Conservation (phyloP, 2,888 invertebrate species). For the Augiades crinisus region DNA sequence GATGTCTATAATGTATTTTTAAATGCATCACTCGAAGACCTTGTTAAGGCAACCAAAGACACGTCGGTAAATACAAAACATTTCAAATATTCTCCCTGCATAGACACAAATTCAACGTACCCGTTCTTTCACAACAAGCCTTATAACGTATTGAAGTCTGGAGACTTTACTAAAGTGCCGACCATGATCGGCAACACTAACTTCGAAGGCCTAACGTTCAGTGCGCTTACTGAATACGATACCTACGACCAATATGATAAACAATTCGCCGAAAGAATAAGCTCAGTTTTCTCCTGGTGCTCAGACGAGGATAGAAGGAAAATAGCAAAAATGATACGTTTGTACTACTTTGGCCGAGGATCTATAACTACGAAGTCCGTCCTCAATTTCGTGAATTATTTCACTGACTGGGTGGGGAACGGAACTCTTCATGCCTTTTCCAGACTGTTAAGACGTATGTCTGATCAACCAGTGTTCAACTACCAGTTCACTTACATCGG, state of each 20-base stretch:
- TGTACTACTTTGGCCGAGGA: constrained; percentile 54
- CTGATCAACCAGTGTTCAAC: constrained; percentile 55
- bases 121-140: constrained; percentile 65
- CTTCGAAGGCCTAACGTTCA: constrained; percentile 63
- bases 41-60: constrained; percentile 50
- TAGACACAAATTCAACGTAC: constrained; percentile 52
- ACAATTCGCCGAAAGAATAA: constrained; percentile 55
- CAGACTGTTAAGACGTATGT: constrained; percentile 47
- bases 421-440: constrained; percentile 53
- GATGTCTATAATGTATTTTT: constrained; percentile 52
- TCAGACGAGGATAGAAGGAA: constrained; percentile 44
- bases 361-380: constrained; percentile 41
- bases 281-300: constrained; percentile 62
- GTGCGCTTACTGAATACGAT: constrained; percentile 49
- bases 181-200: constrained; percentile 57
- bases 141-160: constrained; percentile 55
- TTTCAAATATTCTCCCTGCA: constrained; percentile 67
- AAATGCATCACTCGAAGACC: constrained; percentile 43
- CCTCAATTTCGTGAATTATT: constrained; percentile 48
- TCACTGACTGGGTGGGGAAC: constrained; percentile 64
- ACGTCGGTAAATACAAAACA: constrained; percentile 55
- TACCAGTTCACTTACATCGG: constrained; percentile 66
- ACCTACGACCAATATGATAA: constrained; percentile 52
- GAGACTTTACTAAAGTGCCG: constrained; percentile 61
- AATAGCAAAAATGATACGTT: constrained; percentile 51